These are phyloP conservation scores for Galbula dea DNA, from an alignment of 2,113 vertebrate species.

Conservation along the genomic window DNA sequence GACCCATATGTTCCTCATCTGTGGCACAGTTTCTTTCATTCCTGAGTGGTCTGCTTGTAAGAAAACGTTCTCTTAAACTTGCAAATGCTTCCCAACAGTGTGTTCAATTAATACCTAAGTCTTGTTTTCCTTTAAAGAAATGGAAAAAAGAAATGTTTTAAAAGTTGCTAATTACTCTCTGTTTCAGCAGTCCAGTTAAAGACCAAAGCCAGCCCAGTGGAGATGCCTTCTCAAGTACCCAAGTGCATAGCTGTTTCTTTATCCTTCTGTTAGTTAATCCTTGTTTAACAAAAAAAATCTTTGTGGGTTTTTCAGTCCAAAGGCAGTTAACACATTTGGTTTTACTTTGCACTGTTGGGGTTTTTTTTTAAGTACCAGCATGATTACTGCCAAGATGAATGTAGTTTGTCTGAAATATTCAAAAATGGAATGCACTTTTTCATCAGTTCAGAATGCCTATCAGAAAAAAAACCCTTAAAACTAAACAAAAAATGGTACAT, in stretches of 20 bases:
- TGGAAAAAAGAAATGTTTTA: background rate
- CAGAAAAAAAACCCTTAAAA: background rate
- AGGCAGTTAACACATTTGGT: background rate
- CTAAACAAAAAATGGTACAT: background rate
- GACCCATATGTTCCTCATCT: accelerated
- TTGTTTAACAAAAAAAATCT: background rate
- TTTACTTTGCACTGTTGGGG: background rate
- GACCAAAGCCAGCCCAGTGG: background rate
- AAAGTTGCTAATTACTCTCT: background rate
- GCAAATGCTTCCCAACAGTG: background rate
- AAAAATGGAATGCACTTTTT: background rate
- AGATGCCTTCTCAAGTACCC: background rate
- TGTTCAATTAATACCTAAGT: background rate
- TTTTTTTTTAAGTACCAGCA: background rate
- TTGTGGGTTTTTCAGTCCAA: background rate
- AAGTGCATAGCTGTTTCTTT: background rate
- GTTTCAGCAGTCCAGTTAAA: background rate
- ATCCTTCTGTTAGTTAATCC: background rate
- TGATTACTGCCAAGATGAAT: background rate
- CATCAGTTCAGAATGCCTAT: background rate
- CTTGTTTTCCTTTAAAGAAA: background rate
- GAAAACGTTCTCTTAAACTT: background rate
- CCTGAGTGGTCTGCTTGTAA: background rate
- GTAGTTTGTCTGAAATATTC: background rate
- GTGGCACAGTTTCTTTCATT: background rate